Base-by-base conservation (phyloP, 1,140 invertebrate species). In the Atta texana region DNA sequence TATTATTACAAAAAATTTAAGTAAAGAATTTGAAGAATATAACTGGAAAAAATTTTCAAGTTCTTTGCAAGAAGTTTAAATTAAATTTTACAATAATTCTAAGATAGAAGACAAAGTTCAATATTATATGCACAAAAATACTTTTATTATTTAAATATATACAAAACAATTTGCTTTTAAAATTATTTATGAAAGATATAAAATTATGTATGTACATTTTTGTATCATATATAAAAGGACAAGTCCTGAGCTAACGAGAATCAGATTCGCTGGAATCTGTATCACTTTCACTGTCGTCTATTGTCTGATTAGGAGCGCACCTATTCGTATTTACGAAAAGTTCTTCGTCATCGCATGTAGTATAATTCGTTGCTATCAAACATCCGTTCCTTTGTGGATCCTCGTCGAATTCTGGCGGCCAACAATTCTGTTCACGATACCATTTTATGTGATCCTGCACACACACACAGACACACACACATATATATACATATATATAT, bases 361-460 rank as follows among this genome's bases (percentile, higher is more conserved):
- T 34, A 63, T 24, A 86, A 84, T 71, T 85, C 7, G 14, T 89
- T 89, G 7, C 86, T 68, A 59, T 91, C 74, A 68, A 63, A 92
- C 81, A 87, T 28, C 71, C 64, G 80, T 85, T 92, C 88, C 28
- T 61, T 44, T 90, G 59, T 10, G 53, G 55, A 75, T 63, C 88
- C 14, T 94, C 88, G 90, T 93, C 87, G 78, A 97, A 97, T 72
- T 96, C 95, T 53, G 95, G 93, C 0, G 97, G 97, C 98, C 98
- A 99, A 64, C 97, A 94, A 77, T 97, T 97, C 86, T 98, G 96
- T 68, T 97, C 95, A 92, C 97, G 97, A 85, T 97, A 98, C 94
- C 97, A 97, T 93, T 97, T 97, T 34, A 98, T 97, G 86, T 98
- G 97, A 61, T 98, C 88, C 94, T 95, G 84, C 49, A 39, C 3